Conservation (phyloP, 1,140 invertebrate species). For the Steinernema feltiae region DNA sequence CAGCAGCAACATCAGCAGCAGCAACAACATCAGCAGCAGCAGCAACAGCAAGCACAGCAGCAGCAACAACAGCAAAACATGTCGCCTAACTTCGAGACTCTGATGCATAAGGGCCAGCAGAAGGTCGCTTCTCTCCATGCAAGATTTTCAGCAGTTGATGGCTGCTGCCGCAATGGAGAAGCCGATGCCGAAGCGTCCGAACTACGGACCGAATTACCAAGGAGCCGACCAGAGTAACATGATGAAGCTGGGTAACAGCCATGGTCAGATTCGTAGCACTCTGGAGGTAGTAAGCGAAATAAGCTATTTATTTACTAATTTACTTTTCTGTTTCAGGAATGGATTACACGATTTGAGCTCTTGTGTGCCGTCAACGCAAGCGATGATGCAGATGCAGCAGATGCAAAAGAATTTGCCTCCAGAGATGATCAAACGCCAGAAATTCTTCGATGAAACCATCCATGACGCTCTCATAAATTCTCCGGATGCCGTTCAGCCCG, state of each 20-base stretch:
- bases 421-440: neutral
- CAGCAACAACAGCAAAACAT: no score
- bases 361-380: neutral
- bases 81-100: neutral
- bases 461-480: conserved; percentile 22
- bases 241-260: conserved; percentile 8
- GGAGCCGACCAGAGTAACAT: conserved; percentile 3
- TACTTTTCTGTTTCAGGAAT: conserved; percentile 1
- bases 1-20: no score
- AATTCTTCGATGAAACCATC: conserved; percentile 31
- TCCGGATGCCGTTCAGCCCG: neutral
- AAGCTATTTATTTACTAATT: neutral
- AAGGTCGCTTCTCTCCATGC: neutral
- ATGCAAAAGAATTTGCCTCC: neutral
- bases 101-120: neutral
- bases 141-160: neutral
- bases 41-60: no score
- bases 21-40: no score
- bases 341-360: neutral
- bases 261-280: neutral
- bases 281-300: neutral
- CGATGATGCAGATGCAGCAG: neutral
- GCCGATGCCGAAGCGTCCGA: neutral
- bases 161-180: neutral
- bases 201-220: neutral